Percentiles rank a stretch among this genome's conserved stretches.
These are phyloP conservation scores for Panurus biarmicus DNA, from an alignment of 2,113 vertebrate species.

Conservation along the genomic window DNA sequence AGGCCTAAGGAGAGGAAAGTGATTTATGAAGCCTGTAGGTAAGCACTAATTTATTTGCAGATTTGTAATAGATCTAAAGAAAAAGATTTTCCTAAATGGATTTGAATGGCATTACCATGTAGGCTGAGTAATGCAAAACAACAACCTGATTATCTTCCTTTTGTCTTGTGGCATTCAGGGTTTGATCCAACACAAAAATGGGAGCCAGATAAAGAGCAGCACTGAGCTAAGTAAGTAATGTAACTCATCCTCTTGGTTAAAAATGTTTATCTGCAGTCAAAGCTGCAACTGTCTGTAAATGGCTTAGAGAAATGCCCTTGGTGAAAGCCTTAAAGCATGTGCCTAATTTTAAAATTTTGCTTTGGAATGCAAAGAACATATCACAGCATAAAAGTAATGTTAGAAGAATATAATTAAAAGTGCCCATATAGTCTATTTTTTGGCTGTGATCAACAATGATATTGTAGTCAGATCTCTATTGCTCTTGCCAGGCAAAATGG, in stretches of 20 bases:
- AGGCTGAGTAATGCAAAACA: slow-evolving; percentile 3
- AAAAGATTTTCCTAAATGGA: slow-evolving; percentile 28
- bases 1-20: not conserved
- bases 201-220: not conserved
- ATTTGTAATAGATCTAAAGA: not conserved
- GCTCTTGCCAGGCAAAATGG: not conserved
- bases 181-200: not conserved
- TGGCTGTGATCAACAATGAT: not conserved
- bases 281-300: not conserved
- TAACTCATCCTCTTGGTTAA: slow-evolving; percentile 4
- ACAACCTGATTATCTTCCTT: slow-evolving; percentile 13
- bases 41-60: not conserved
- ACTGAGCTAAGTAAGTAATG: not conserved
- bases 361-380: not conserved
- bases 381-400: not conserved
- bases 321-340: not conserved
- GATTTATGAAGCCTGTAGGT: not conserved
- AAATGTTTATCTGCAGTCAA: not conserved
- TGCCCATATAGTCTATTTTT: not conserved
- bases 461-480: not conserved
- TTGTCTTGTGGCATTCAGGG: not conserved
- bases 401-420: not conserved
- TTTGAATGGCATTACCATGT: not conserved
- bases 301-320: not conserved
- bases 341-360: not conserved